These are phyloP conservation scores for Entomobrya proxima DNA, from an alignment of 2,888 invertebrate genomes.

Conservation along the genomic window DNA sequence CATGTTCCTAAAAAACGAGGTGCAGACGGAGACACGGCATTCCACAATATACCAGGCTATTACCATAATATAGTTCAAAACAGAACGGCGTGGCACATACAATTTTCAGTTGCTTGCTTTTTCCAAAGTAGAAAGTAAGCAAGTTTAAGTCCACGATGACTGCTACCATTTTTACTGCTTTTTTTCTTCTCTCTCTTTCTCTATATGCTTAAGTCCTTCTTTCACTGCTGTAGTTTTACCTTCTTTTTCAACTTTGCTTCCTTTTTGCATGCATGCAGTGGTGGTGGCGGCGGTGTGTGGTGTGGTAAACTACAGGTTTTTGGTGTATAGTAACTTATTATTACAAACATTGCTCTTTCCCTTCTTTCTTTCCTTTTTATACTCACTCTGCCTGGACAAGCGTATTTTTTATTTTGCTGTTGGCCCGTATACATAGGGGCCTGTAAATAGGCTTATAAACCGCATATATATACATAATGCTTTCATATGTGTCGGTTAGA, in stretches of 20 bases:
- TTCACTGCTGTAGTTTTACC: slow-evolving; percentile 39
- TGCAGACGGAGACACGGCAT: slow-evolving; percentile 37
- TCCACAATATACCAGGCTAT: slow-evolving; percentile 1
- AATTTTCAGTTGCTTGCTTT: slow-evolving; percentile 21
- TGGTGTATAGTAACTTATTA: slow-evolving; percentile 40
- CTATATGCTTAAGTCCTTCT: neutral
- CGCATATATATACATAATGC: neutral
- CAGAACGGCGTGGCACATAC: slow-evolving; percentile 40
- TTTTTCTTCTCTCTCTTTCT: neutral
- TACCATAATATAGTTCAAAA: neutral
- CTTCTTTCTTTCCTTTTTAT: slow-evolving; percentile 11
- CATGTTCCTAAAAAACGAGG: slow-evolving; percentile 27
- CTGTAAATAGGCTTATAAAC: neutral
- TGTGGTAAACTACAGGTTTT: slow-evolving; percentile 34
- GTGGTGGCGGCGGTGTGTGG: slow-evolving; percentile 37
- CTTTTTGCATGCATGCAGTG: slow-evolving; percentile 45
- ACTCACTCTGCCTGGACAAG: slow-evolving; percentile 26
- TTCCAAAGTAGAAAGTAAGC: neutral
- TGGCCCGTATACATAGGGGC: neutral
- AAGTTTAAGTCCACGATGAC: slow-evolving; percentile 10
- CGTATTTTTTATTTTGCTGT: neutral
- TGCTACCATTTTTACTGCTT: slow-evolving; percentile 37
- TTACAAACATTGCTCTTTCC: slow-evolving; percentile 42
- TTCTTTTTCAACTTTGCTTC: slow-evolving; percentile 27
- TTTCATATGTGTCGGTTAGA: neutral